Percentiles rank a stretch among this genome's conserved stretches.
phyloP scores from a whole-genome alignment of 2,888 invertebrate genomes.

The Aromia moschata region DNA sequence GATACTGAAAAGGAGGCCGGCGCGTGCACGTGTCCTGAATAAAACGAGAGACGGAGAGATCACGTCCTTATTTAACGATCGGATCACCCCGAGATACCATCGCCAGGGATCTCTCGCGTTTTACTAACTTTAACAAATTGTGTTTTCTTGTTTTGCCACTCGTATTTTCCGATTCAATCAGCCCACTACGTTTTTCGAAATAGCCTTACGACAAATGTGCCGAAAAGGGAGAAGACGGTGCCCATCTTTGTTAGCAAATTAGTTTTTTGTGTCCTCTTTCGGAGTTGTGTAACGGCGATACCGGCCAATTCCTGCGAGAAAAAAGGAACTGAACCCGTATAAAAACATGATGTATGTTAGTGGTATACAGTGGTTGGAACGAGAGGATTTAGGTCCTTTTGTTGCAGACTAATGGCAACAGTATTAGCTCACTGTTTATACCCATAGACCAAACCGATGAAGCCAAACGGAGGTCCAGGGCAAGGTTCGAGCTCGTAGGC shows the following conservation, averaged over 20 bases:
- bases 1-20: conserved; percentile 37
- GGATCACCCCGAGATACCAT: conserved; percentile 57
- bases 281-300: not conserved
- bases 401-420: too few relatives aligned
- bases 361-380: too few relatives aligned
- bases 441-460: too few relatives aligned
- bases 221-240: not conserved
- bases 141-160: conserved; percentile 61
- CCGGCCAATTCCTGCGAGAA: not conserved
- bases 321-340: not conserved
- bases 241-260: conserved; percentile 1
- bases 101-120: conserved; percentile 50
- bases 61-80: conserved; percentile 62
- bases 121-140: conserved; percentile 61
- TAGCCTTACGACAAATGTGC: conserved; percentile 16
- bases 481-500: too few relatives aligned
- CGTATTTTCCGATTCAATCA: conserved; percentile 59
- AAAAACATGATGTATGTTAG: too few relatives aligned
- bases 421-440: too few relatives aligned
- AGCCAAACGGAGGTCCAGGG: too few relatives aligned
- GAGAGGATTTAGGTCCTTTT: too few relatives aligned
- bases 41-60: conserved; percentile 56
- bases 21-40: conserved; percentile 56
- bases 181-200: conserved; percentile 35
- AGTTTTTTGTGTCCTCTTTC: not conserved